A percentile compares a stretch with the other conserved stretches of the same genome.
These are phyloP conservation scores for Amitus sp. DNA, from an alignment of 2,888 invertebrate species.

Conservation along the genomic window DNA sequence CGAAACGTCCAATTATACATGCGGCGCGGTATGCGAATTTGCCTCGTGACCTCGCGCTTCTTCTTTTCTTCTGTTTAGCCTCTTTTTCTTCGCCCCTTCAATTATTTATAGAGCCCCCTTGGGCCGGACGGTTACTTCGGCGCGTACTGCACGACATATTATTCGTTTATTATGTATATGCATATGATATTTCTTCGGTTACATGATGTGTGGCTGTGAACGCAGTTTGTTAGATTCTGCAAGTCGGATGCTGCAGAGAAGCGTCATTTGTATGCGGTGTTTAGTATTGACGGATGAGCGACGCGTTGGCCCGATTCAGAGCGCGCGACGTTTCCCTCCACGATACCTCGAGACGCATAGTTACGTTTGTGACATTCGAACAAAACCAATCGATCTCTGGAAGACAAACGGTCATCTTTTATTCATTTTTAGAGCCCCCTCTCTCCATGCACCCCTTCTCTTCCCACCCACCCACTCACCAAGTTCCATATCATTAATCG, in stretches of 20 bases:
- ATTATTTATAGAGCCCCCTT: constrained; percentile 35
- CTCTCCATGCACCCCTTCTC: too few species aligned
- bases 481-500: not conserved
- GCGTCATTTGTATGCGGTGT: constrained; percentile 13
- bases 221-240: constrained; percentile 58
- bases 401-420: not conserved
- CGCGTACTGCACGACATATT: constrained; percentile 11
- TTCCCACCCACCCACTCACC: too few species aligned
- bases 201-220: constrained; percentile 66
- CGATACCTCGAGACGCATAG: too few species aligned
- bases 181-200: constrained; percentile 43
- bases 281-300: constrained; percentile 21
- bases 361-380: too few species aligned
- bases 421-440: not conserved
- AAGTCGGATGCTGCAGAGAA: constrained; percentile 18
- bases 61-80: not conserved
- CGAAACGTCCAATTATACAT: constrained; percentile 22
- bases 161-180: constrained; percentile 30
- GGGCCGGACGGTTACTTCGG: constrained; percentile 5
- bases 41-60: constrained; percentile 16
- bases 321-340: too few species aligned
- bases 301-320: too few species aligned
- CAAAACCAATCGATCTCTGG: too few species aligned
- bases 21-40: constrained; percentile 21
- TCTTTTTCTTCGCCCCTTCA: constrained; percentile 8